These are phyloP conservation scores for Latrodectus hesperus DNA, from an alignment of 2,888 invertebrate species.

Conservation along the genomic window DNA sequence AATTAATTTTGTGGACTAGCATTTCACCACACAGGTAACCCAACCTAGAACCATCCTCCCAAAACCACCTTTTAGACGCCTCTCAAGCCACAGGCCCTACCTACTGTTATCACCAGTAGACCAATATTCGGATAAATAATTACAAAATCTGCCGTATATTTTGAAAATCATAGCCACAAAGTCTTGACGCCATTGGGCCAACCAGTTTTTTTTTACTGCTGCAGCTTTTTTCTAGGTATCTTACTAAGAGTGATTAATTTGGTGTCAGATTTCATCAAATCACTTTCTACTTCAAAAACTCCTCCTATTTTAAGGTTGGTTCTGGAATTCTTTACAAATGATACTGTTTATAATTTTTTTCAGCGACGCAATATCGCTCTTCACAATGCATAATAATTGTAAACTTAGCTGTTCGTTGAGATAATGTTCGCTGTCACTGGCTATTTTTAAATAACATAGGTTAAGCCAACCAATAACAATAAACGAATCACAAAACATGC, in stretches of 20 bases:
- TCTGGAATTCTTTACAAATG: neutral
- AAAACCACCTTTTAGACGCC: slow-evolving; percentile 49
- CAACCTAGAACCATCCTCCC: slow-evolving; percentile 10
- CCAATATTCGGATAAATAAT: slow-evolving; percentile 58
- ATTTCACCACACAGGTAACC: neutral
- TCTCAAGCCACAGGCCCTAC: slow-evolving; percentile 50
- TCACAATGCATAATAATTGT: no score
- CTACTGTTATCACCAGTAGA: slow-evolving; percentile 47
- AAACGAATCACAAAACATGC: no score
- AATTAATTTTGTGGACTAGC: neutral
- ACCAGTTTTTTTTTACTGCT: slow-evolving; percentile 12
- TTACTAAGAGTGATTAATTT: slow-evolving; percentile 48
- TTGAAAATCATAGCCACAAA: slow-evolving; percentile 22
- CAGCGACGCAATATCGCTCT: neutral
- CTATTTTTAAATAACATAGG: no score
- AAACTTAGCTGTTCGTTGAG: no score
- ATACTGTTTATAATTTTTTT: neutral
- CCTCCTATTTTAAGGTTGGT: slow-evolving; percentile 40
- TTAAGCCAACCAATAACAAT: no score
- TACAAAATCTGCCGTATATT: slow-evolving; percentile 50
- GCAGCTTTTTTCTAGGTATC: no score
- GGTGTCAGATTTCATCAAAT: slow-evolving; percentile 64
- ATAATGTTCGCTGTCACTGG: no score
- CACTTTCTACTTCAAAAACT: slow-evolving; percentile 58
- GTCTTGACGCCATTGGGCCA: slow-evolving; percentile 34